Conservation (phyloP, 2,113 vertebrate species). For the Petrocephalus zakoni region DNA sequence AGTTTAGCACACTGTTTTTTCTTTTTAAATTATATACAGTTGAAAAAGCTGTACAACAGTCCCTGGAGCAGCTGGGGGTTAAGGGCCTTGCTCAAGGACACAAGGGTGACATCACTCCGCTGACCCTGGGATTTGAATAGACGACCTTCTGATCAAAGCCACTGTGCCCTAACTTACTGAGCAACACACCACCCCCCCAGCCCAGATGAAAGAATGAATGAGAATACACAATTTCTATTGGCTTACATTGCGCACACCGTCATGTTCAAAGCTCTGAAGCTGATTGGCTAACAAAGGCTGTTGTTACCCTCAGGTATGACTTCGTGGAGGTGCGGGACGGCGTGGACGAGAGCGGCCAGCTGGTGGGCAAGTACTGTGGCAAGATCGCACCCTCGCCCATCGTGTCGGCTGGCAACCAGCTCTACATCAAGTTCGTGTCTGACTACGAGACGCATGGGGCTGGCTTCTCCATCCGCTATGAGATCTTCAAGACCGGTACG, state of each 20-base stretch:
- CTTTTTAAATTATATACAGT: background rate
- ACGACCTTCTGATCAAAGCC: background rate
- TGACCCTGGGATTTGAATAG: background rate
- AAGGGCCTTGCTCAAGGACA: background rate
- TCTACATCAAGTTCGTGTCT: constrained; percentile 96
- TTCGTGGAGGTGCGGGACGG: constrained; percentile 95
- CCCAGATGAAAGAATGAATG: background rate
- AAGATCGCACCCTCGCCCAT: constrained; percentile 92
- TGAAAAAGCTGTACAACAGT: background rate
- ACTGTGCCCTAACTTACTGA: background rate
- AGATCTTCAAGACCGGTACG: constrained; percentile 94
- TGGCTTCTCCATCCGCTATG: constrained; percentile 96
- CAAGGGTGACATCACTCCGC: background rate
- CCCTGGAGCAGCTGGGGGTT: background rate
- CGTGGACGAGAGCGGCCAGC: constrained; percentile 77
- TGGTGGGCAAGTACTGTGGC: constrained; percentile 93
- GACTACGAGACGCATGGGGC: constrained; percentile 97
- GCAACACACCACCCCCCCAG: background rate
- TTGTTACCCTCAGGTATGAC: constrained; percentile 74
- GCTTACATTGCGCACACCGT: background rate
- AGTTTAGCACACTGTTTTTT: background rate
- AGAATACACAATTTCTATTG: background rate
- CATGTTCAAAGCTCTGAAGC: background rate
- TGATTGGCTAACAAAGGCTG: background rate
- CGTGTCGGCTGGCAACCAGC: constrained; percentile 83